phyloP scores from a whole-genome alignment of 92 coral and sea anemone genomes.

The Phenganax stokvisi region DNA sequence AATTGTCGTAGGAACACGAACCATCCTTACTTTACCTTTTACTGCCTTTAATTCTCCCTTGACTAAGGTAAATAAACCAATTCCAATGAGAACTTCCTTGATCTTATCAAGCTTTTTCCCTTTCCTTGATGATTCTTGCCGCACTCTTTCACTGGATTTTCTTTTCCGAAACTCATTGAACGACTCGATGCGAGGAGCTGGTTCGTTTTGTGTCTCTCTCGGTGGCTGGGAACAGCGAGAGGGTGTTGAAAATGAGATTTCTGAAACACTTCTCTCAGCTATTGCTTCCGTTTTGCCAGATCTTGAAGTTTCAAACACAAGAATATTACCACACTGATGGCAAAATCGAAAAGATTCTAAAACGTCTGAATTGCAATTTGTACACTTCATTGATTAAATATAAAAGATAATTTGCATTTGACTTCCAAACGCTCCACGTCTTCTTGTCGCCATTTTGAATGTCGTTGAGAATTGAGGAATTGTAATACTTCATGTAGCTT shows the following conservation, averaged over 20 bases:
- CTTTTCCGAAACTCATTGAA: slow-evolving; percentile 5
- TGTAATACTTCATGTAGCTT: too few species aligned
- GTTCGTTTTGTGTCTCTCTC: not conserved
- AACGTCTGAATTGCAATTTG: not conserved
- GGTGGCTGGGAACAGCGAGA: not conserved
- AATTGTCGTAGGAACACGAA: slow-evolving; percentile 8
- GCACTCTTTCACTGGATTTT: not conserved
- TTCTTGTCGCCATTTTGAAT: too few species aligned
- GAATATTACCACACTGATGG: slow-evolving; percentile 20
- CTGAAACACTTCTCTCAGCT: not conserved
- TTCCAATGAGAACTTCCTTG: slow-evolving; percentile 11
- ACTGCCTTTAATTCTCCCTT: not conserved
- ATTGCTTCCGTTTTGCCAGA: not conserved
- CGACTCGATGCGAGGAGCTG: not conserved
- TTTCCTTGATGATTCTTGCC: not conserved
- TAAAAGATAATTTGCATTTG: too few species aligned
- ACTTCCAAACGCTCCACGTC: too few species aligned
- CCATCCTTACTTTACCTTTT: slow-evolving; percentile 3
- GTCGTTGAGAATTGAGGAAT: too few species aligned
- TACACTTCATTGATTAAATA: not conserved
- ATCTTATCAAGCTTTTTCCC: not conserved
- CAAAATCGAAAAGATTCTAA: slow-evolving; percentile 21
- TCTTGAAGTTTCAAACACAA: not conserved
- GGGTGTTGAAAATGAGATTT: not conserved
- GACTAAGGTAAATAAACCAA: not conserved